Base-by-base conservation (phyloP, 2,888 invertebrate genomes). In the Malacosoma neustria region DNA sequence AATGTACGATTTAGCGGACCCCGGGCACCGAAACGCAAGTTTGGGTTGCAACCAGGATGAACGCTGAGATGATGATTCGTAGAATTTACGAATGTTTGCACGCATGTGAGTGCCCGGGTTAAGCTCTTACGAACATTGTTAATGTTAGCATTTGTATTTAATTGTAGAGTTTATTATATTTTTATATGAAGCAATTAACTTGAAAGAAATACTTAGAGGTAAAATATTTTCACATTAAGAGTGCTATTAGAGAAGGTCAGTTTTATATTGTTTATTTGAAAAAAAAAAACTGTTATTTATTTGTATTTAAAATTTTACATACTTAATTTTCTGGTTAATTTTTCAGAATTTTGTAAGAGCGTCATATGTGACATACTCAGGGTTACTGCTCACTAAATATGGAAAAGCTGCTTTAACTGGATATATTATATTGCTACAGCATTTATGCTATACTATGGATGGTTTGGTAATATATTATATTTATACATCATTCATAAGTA, bases 301-400 rank as follows among this genome's bases (percentile, higher is more conserved):
- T 32, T 11, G 14, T 32, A 33, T 33, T 11, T 33, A 11, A 1
- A n/a, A n/a, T 7, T 14, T 7, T 13, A 12, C 2, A 2, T n/a
- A 11, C 32, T 22, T 4, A 33, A 31, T 14, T 29, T n/a, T 7
- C 32, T 36, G 13, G 11, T 33, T 36, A 13, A 61, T 66, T 37
- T 71, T 72, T 35, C 61, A 82, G 81, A 71, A 65, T 39, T 36
- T 69, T 31, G 67, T 75, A 5, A 59, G 71, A 51, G 79, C 82
- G 3, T 73, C 84, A 7, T 86, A 80, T 64, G 75, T 82, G 3
- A 71, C 79, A 11, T 85, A 84, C 48, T 69, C 75, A n/a, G 75
- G 73, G 6, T 41, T 74, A 13, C 44, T 85, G 4, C 53, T 86
- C 2, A 63, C 54, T 5, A 76, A 64, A 42, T 81, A 75, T 64